Conservation (phyloP, 35 echinoderm and acorn worm species). For the Strongylocentrotus purpuratus region DNA sequence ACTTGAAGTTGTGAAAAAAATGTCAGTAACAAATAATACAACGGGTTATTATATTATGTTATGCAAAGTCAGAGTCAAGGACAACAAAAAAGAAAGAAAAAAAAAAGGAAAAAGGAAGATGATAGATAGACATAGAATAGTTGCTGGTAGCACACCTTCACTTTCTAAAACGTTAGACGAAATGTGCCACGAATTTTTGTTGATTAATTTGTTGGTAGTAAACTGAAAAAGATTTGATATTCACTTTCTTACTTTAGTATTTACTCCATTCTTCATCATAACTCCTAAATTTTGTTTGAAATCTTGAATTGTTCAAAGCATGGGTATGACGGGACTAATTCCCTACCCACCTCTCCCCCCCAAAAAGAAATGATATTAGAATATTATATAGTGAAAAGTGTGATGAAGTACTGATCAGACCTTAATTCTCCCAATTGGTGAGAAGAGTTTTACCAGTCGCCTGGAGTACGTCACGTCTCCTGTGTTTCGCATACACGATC, state of each 20-base stretch:
- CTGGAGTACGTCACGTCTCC: neutral
- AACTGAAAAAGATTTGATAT: too few relatives aligned
- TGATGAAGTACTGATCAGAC: neutral
- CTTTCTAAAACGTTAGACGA: too few relatives aligned
- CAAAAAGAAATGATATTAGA: neutral
- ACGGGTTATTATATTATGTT: too few relatives aligned
- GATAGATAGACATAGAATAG: neutral
- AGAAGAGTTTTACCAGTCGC: conserved; percentile 10
- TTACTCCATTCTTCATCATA: too few relatives aligned
- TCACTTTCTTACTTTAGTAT: too few relatives aligned
- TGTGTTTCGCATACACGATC: neutral
- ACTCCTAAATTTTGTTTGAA: too few relatives aligned
- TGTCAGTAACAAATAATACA: too few relatives aligned
- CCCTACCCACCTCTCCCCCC: neutral
- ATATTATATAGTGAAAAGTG: neutral
- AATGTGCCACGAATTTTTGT: too few relatives aligned
- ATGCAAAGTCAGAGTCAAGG: neutral
- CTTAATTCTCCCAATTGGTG: neutral
- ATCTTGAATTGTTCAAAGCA: neutral
- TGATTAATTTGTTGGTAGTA: too few relatives aligned
- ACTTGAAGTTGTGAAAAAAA: too few relatives aligned
- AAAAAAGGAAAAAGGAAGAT: too few relatives aligned
- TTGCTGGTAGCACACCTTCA: neutral
- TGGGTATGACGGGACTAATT: neutral
- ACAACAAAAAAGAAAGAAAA: neutral